Evolutionary conservation across 2,888 invertebrate species (phyloP), one percentile per base, ranked within the genome.

Genomic region (Synanthedon formicaeformis): DNA sequence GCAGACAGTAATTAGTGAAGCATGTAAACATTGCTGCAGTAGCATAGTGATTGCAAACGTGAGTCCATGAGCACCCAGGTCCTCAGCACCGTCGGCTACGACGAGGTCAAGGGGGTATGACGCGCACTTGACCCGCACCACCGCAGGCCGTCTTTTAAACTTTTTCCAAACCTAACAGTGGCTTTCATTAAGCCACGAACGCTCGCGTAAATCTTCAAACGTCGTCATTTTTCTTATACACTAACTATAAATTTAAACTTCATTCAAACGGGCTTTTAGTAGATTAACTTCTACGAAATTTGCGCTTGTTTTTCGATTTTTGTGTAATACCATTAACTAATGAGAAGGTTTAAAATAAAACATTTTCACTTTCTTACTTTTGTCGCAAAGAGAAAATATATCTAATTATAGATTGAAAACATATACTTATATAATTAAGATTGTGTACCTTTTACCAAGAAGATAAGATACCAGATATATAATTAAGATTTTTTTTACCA

Each of bases 31-130:
- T 14, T 12, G 52, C 13, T 45, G 45, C 50, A 54, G 55, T 54
- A 52, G 58, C 56, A 58, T 45, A 58, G 56, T 50, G 62, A 61
- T 55, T 64, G 68, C 45, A 45, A 41, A 41, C 27, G 27, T 27
- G 27, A 27, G 34, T 34, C 34, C 34, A 34, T 34, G 34, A 34
- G 34, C 10, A 34, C 34, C 34, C 34, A 34, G 34, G 34, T 34
- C 34, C 34, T 34, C 5, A 23, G 23, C 23, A 3, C 48, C 13
- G 16, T 64, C 56, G 57, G 53, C 56, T 34, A 54, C 57, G 53
- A 53, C 61, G 60, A 59, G 82, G 85, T 86, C 84, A 85, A 85
- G 84, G 63, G 79, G 73, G 71, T 74, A 71, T 75, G 78, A 77
- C 75, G 76, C 60, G 66, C 72, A 60, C 84, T 85, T 78, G 79